Evolutionary conservation across 2,888 invertebrate genomes (phyloP).

Genomic region (Volucella zonaria): DNA sequence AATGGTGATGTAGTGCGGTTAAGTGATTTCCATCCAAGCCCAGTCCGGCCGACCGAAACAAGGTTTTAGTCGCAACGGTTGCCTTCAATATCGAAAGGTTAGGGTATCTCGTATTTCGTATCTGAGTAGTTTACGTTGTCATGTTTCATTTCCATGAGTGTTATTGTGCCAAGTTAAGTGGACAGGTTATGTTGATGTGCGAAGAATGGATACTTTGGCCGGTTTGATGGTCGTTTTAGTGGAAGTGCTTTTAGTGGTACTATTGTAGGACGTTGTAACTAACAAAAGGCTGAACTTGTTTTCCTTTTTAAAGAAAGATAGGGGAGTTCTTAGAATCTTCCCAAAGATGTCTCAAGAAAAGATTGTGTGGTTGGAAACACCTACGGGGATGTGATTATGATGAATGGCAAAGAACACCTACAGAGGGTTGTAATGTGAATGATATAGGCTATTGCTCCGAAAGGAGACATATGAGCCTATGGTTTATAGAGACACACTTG

Average conservation of each 20-base stretch:
- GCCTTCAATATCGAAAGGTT: slow-evolving; percentile 39
- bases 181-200: slow-evolving; percentile 70
- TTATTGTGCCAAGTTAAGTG: slow-evolving; percentile 70
- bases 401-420: background rate
- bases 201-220: slow-evolving; percentile 58
- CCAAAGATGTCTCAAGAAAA: background rate
- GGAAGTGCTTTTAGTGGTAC: slow-evolving; percentile 55
- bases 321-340: background rate
- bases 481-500: too few relatives aligned
- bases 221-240: slow-evolving; percentile 64
- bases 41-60: slow-evolving; percentile 6
- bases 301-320: background rate
- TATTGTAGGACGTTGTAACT: background rate
- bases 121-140: slow-evolving; percentile 71
- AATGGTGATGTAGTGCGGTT: slow-evolving; percentile 70
- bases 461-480: too few relatives aligned
- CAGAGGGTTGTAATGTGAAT: background rate
- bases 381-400: background rate
- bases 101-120: background rate
- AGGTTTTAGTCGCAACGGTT: background rate
- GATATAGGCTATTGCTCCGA: background rate
- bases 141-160: slow-evolving; percentile 70
- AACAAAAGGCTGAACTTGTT: background rate
- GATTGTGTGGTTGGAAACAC: background rate
- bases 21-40: slow-evolving; percentile 64